Base-by-base conservation (phyloP, 2,797 vertebrate species). In the Triplophysa bombifrons region DNA sequence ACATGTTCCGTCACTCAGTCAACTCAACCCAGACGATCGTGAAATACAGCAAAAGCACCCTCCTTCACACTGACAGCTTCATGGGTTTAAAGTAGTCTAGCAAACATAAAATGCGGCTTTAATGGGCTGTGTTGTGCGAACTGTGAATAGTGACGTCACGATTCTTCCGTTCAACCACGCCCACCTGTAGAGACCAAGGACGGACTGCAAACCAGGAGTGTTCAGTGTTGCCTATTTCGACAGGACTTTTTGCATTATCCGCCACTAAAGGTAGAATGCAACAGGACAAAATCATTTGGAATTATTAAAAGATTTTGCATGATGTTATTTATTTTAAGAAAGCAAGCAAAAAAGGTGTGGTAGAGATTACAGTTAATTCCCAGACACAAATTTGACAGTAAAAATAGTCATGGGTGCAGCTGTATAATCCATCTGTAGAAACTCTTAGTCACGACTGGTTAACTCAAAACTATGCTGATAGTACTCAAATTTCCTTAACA, bases 91-190 rank as follows among this genome's bases (percentile, higher is more conserved):
- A 50, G 58, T 34, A 22, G 16, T 50, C 3, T 56, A 72, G 44
- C 16, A 12, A 13, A 22, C 64, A 82, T 78, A 70, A 76, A 82
- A 85, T 82, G 80, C 85, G 74, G 68, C 84, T 87, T 86, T 88
- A 46, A 76, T 83, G 78, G 60, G 87, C 87, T 85, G 89, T 38
- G 75, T 89, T 85, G 69, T 86, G 81, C 88, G 80, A 87, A 88
- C 85, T 78, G 65, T 84, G 60, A 53, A 53, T 61, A 72, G 75
- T 60, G 25, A 72, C 84, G 84, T 82, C 64, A 69, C 67, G 74
- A 80, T 65, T 80, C 78, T 77, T 80, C 9, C 16, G 50, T 74
- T 72, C 20, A 73, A 80, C 86, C 87, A 87, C 89, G 63, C 90
- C 90, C 89, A 87, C 87, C 20, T 38, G 55, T 25, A 27, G 63